Percentiles rank a stretch among this genome's conserved stretches.
Conservation (phyloP, 2,113 vertebrate species). For the Psilopogon haemacephalus region DNA sequence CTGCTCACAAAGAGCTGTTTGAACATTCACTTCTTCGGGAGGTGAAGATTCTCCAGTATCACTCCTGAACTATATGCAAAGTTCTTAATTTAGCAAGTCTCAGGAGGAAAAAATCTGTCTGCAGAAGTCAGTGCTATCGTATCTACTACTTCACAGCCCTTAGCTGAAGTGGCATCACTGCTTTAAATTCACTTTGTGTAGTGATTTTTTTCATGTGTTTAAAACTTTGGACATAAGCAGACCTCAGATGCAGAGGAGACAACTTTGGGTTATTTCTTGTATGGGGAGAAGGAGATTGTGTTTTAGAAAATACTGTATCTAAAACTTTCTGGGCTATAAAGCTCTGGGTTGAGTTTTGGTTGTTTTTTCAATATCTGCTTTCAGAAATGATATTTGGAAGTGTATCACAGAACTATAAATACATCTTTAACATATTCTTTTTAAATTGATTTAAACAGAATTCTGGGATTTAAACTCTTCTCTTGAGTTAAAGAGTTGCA, state of each 20-base stretch:
- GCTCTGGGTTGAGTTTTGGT: rapidly evolving
- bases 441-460: not conserved
- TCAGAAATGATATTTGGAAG: not conserved
- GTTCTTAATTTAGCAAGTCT: not conserved
- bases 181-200: not conserved
- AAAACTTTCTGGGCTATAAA: not conserved
- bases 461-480: not conserved
- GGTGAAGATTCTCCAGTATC: not conserved
- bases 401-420: not conserved
- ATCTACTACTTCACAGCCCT: not conserved
- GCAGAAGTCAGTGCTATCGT: not conserved
- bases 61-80: not conserved
- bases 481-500: not conserved
- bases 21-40: not conserved
- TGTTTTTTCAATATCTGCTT: not conserved
- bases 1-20: not conserved
- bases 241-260: not conserved
- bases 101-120: not conserved
- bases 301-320: not conserved
- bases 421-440: not conserved
- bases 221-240: not conserved
- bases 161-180: not conserved
- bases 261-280: not conserved
- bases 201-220: not conserved
- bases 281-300: not conserved